Percentiles rank a stretch among this genome's conserved stretches.
Evolutionary conservation across 2,797 vertebrate species (phyloP).

Genomic region (Calcarius lapponicus): DNA sequence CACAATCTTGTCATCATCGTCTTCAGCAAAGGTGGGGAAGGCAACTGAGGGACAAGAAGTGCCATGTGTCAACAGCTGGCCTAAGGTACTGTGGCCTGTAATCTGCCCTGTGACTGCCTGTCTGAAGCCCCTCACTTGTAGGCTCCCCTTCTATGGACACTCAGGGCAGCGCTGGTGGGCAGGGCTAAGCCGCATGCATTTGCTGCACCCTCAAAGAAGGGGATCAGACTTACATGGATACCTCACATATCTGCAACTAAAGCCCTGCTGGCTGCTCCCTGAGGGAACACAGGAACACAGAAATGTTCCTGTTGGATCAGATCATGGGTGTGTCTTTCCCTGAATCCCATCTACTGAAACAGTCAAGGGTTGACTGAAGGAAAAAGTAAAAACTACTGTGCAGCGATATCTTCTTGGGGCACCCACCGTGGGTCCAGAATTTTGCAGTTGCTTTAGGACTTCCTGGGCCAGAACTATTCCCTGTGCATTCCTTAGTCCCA

Average conservation of each 20-base stretch:
- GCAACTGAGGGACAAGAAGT: neutral
- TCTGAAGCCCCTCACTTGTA: neutral
- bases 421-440: accelerated
- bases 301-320: neutral
- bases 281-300: neutral
- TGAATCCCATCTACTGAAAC: neutral
- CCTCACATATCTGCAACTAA: neutral
- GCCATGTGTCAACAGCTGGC: neutral
- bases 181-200: no score
- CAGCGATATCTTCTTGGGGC: neutral
- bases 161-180: neutral
- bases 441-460: neutral
- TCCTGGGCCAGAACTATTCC: neutral
- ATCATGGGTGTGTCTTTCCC: neutral
- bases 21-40: neutral
- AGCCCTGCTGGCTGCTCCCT: neutral
- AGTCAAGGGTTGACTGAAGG: no score
- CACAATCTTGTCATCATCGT: slow-evolving; percentile 56
- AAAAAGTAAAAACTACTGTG: neutral
- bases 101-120: neutral
- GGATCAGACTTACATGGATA: neutral
- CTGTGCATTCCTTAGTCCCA: neutral
- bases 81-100: neutral
- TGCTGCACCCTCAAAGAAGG: neutral
- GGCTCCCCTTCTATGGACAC: neutral